Base-by-base conservation (phyloP, 2,888 invertebrate species). In the Cynaeus angustus region DNA sequence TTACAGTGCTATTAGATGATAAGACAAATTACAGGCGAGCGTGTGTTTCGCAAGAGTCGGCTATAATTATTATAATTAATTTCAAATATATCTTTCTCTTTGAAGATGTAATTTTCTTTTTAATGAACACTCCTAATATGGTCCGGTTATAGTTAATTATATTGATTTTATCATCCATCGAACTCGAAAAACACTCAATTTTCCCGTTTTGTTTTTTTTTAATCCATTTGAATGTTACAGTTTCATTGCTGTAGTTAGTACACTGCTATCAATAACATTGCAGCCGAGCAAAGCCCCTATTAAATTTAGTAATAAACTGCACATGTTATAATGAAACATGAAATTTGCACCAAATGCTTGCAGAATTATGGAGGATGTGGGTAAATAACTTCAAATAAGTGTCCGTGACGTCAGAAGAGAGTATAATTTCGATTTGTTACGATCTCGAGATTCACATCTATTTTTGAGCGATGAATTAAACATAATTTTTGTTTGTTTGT, bases 271-370 rank as follows among this genome's bases (percentile, higher is more conserved):
- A 13, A 43, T 43, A 43, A 43, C 12, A 12, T 12, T 12, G 46
- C 10, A 46, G 8, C 46, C 46, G 14, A 8, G 16, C 46, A 16
- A 46, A 46, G 5, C n/a, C 16, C 8, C 10, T 46, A 13, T 16
- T 46, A 46, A 46, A 37, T 14, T 46, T 14, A 50, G 48, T 38
- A n/a, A 55, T 55, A 55, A 55, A 55, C n/a, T 38, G 38, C 55
- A 55, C 38, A 55, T 21, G 55, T 38, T 55, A 10, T 55, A 53
- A 38, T 38, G 56, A 26, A 28, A 50, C 9, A 50, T 10, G 21
- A 50, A 50, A 50, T 50, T 50, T 50, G 28, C 28, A 50, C 26
- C 48, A 50, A 50, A 50, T 26, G 48, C 28, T 6, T 9, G 48
- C 9, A 50, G n/a, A 50, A 50, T 50, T 26, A 50, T 50, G 21